Base-by-base conservation (phyloP, 2,113 vertebrate species). In the Blennius ocellaris region DNA sequence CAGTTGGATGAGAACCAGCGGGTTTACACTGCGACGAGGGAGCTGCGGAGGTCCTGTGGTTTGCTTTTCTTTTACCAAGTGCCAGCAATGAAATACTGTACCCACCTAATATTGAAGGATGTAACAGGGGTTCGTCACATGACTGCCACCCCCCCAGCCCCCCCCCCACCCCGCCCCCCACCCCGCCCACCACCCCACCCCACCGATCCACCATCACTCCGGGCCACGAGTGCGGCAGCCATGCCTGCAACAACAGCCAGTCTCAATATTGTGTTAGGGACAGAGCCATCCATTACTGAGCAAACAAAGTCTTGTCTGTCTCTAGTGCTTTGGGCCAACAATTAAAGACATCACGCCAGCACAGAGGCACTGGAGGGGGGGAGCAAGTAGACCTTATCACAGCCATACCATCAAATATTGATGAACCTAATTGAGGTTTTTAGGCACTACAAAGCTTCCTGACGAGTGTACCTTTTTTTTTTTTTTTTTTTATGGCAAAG, bases 351-450 rank as follows among this genome's bases (percentile, higher is more conserved):
- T 88, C 87, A 91, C 60, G 73, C 74, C 78, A 87, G 86, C 81
- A 76, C 73, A 76, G 83, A 60, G 81, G 80, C 75, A 70, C 80
- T 72, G 62, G 48, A 85, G 79, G 68, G 75, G 47, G 81, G 62
- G 58, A 74, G 59, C n/a, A 38, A 62, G 11, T 2, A 80, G 79
- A 83, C 68, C 82, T 87, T 86, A 88, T 83, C 85, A 86, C 86
- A 89, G 87, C 77, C 74, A 73, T 85, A 78, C 72, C 75, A 92
- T 94, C 75, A 94, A 95, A 93, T 93, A 94, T 93, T 92, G 81
- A 94, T 94, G 85, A 71, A 81, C 81, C 85, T 93, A 93, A 93
- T 92, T 93, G 92, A 93, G 91, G 88, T 89, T 94, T 87, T 93
- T 92, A 91, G 89, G 80, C 87, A 87, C 83, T 89, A 86, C 88